Percentiles rank a stretch among this genome's conserved stretches.
These are phyloP conservation scores for Lasioglossum villosulum DNA, from an alignment of 2,888 invertebrate species.

Conservation along the genomic window DNA sequence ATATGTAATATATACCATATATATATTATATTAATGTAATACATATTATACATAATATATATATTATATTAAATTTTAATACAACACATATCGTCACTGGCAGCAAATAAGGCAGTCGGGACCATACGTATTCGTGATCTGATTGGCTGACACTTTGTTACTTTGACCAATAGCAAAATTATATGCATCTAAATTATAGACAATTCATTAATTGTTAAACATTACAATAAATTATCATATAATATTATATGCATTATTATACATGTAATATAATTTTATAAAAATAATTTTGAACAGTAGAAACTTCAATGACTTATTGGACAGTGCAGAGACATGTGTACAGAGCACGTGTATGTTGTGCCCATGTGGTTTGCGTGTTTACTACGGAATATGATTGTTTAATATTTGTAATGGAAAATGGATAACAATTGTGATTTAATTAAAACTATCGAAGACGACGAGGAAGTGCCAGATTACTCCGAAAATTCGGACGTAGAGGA, in stretches of 20 bases:
- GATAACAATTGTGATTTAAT: slow-evolving; percentile 87
- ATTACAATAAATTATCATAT: background rate
- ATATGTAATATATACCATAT: too few species aligned
- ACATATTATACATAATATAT: too few species aligned
- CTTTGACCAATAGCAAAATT: slow-evolving; percentile 1
- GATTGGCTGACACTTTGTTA: background rate
- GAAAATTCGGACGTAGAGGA: slow-evolving; percentile 93
- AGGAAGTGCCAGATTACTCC: slow-evolving; percentile 92
- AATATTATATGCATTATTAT: too few species aligned
- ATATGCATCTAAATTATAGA: background rate
- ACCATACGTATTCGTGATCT: background rate
- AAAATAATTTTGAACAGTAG: background rate
- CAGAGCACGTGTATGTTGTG: background rate
- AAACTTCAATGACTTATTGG: background rate
- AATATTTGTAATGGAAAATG: slow-evolving; percentile 57
- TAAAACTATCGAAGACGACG: slow-evolving; percentile 93
- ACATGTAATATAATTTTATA: background rate
- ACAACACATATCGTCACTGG: too few species aligned
- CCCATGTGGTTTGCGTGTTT: slow-evolving; percentile 53
- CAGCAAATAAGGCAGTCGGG: too few species aligned
- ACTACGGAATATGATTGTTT: background rate
- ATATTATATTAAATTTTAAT: too few species aligned
- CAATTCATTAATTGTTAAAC: background rate
- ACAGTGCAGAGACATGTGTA: background rate
- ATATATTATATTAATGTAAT: too few species aligned